A percentile compares a stretch with the other conserved stretches of the same genome.
These are phyloP conservation scores for Brachyptera risi DNA, from an alignment of 2,888 invertebrate species.

Conservation along the genomic window DNA sequence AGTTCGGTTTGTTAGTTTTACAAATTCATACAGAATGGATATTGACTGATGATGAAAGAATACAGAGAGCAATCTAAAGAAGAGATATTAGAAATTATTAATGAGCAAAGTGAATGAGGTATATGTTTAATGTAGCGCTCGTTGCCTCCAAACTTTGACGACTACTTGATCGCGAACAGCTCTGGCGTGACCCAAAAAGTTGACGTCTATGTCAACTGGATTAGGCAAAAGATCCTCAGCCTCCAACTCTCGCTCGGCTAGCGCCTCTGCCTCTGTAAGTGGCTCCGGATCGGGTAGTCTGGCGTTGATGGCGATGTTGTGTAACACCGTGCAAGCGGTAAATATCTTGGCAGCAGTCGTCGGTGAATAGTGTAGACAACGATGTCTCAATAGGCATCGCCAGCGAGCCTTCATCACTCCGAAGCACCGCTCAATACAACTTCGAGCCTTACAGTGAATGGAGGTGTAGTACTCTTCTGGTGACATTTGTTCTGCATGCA, in stretches of 20 bases:
- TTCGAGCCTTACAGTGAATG: background rate
- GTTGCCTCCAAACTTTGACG: background rate
- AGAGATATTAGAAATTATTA: too few relatives aligned
- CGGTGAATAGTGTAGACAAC: constrained; percentile 11
- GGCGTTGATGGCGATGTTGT: constrained; percentile 18
- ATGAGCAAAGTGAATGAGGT: too few relatives aligned
- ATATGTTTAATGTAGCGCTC: too few relatives aligned
- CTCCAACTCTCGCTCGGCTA: background rate
- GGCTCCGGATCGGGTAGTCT: constrained; percentile 7
- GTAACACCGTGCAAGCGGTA: constrained; percentile 17
- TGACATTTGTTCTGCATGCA: constrained; percentile 12
- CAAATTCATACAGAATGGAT: too few relatives aligned
- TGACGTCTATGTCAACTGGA: background rate
- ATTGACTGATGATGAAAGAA: too few relatives aligned
- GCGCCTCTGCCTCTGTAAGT: background rate
- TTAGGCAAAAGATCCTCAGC: constrained; percentile 5
- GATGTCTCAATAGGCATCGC: constrained; percentile 20
- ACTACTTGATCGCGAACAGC: constrained; percentile 4
- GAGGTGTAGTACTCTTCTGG: constrained; percentile 22
- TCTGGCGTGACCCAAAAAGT: background rate
- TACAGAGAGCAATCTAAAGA: too few relatives aligned
- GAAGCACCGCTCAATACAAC: constrained; percentile 24
- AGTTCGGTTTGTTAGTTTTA: too few relatives aligned
- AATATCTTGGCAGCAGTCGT: constrained; percentile 6
- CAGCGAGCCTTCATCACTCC: constrained; percentile 23